These are phyloP conservation scores for Platerodrilus igneus DNA, from an alignment of 2,888 invertebrate genomes.

Conservation along the genomic window DNA sequence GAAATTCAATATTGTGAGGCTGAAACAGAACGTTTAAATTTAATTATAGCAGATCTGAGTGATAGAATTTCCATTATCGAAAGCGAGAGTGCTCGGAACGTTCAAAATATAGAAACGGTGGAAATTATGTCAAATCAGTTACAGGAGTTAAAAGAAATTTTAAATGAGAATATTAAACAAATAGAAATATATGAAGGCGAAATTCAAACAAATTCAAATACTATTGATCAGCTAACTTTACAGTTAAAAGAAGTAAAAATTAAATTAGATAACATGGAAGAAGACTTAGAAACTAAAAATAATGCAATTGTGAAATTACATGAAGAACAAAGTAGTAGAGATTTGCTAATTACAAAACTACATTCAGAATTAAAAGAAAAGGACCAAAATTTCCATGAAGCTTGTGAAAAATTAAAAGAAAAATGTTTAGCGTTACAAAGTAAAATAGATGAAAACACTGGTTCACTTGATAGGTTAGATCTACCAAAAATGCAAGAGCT, in stretches of 20 bases:
- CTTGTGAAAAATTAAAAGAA: constrained; percentile 43
- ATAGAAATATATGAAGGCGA: constrained; percentile 54
- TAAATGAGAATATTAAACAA: constrained; percentile 52
- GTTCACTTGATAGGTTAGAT: constrained; percentile 32
- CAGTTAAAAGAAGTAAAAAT: constrained; percentile 54
- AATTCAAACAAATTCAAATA: constrained; percentile 52
- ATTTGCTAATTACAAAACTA: constrained; percentile 43
- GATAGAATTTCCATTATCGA: constrained; percentile 51
- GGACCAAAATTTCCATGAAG: constrained; percentile 42
- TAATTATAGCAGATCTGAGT: constrained; percentile 52
- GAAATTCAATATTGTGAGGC: constrained; percentile 23
- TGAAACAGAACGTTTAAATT: constrained; percentile 46
- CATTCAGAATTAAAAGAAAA: constrained; percentile 47
- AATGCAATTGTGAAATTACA: constrained; percentile 49
- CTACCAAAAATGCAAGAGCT: constrained; percentile 45
- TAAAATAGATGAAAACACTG: constrained; percentile 40
- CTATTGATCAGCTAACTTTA: constrained; percentile 57
- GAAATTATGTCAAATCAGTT: constrained; percentile 53
- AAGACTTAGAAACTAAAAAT: constrained; percentile 48
- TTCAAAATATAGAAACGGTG: constrained; percentile 46
- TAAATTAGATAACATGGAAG: constrained; percentile 54
- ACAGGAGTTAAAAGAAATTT: constrained; percentile 52
- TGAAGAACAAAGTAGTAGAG: constrained; percentile 44
- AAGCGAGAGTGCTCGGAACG: constrained; percentile 49
- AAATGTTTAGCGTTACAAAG: constrained; percentile 42